Conservation (phyloP, 2,797 vertebrate species). For the Dendrocincla fuliginosa region DNA sequence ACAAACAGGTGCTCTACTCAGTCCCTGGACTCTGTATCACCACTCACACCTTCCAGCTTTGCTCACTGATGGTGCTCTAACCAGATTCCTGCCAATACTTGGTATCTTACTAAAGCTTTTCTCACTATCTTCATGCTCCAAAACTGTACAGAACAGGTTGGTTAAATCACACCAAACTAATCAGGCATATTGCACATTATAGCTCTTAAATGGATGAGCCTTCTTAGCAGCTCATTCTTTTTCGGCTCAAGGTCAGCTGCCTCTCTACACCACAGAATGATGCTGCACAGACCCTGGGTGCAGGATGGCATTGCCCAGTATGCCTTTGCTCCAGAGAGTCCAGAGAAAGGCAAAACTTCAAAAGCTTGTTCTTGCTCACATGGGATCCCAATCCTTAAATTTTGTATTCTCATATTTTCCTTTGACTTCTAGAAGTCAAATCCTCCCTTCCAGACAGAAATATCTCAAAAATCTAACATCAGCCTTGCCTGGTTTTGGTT, state of each 20-base stretch:
- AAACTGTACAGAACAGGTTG: background rate
- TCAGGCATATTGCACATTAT: background rate
- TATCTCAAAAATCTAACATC: background rate
- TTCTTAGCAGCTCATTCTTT: background rate
- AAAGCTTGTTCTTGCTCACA: background rate
- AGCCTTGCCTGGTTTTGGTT: background rate
- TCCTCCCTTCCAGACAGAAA: background rate
- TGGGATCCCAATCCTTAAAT: background rate
- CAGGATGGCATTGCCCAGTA: background rate
- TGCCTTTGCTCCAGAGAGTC: background rate
- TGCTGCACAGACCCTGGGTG: background rate
- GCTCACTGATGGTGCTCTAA: background rate
- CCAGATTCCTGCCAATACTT: background rate
- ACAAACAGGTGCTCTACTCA: background rate
- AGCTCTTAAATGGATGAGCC: background rate
- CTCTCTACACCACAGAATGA: background rate
- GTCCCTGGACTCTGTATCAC: background rate
- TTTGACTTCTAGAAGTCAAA: background rate
- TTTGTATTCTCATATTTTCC: background rate
- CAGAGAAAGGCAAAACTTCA: background rate
- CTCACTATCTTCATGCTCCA: background rate
- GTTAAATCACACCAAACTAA: conserved; percentile 4
- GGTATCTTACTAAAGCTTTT: background rate
- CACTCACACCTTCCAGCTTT: background rate
- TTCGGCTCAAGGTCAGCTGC: background rate